These are phyloP conservation scores for Nymphalis polychloros DNA, from an alignment of 2,888 invertebrate genomes.

Conservation along the genomic window DNA sequence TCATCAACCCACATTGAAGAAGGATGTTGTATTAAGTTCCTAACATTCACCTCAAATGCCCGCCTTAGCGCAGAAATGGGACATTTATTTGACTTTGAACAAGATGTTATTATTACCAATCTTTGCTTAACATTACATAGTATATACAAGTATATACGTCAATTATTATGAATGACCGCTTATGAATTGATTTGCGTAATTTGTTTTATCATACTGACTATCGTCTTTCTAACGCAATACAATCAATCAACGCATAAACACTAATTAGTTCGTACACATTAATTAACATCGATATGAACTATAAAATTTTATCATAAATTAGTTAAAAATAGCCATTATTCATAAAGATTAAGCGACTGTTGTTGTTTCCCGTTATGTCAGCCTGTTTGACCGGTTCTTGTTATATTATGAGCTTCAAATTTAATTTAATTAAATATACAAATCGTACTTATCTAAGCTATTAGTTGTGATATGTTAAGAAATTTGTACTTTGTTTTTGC, in stretches of 20 bases:
- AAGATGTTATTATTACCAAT: no score
- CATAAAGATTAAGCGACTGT: constrained; percentile 26
- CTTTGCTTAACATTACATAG: background rate
- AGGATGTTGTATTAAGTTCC: no score
- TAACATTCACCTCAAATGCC: no score
- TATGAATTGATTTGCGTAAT: constrained; percentile 27
- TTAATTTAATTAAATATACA: constrained; percentile 24
- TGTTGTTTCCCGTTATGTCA: constrained; percentile 28
- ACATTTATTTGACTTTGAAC: no score
- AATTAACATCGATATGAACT: constrained; percentile 42
- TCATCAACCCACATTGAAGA: no score
- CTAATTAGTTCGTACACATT: constrained; percentile 65
- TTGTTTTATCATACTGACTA: constrained; percentile 21
- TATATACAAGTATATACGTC: constrained; percentile 8
- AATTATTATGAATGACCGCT: constrained; percentile 29
- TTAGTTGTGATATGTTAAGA: constrained; percentile 2
- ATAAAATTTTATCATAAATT: constrained; percentile 32
- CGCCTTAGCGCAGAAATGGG: no score
- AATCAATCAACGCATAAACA: constrained; percentile 57
- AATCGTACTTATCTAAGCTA: constrained; percentile 26
- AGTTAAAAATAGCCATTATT: constrained; percentile 33
- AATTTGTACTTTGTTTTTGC: constrained; percentile 1
- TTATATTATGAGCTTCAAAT: constrained; percentile 20
- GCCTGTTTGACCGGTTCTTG: constrained; percentile 8
- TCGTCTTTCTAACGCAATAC: constrained; percentile 31